Conservation (phyloP, 2,888 invertebrate genomes). For the Morpho helenor region DNA sequence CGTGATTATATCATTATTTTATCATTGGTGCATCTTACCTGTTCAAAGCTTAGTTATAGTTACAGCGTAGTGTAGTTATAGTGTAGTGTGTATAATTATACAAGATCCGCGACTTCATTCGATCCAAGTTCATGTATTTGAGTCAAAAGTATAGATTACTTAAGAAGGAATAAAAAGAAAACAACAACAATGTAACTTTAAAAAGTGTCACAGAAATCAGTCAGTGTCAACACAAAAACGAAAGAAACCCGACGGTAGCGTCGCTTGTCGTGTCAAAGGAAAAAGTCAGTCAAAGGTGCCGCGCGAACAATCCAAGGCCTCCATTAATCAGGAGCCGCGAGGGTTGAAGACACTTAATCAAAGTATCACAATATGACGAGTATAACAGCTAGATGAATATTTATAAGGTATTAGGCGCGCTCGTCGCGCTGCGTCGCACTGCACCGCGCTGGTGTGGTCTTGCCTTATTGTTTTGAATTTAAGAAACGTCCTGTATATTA, state of each 20-base stretch:
- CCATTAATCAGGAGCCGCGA: constrained; percentile 56
- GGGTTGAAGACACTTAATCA: constrained; percentile 67
- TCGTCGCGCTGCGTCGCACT: constrained; percentile 20
- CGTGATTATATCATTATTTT: too few relatives aligned
- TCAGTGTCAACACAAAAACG: constrained; percentile 29
- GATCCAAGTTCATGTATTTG: too few relatives aligned
- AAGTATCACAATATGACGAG: constrained; percentile 70
- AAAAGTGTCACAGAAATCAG: constrained; percentile 16
- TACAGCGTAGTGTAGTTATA: too few relatives aligned
- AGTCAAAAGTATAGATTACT: too few relatives aligned
- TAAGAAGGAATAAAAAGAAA: background rate
- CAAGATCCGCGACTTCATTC: too few relatives aligned
- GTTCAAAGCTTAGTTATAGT: too few relatives aligned
- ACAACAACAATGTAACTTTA: constrained; percentile 4
- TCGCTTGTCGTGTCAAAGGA: constrained; percentile 23
- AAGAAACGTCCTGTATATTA: too few relatives aligned
- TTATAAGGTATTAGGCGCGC: constrained; percentile 66
- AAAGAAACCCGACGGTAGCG: constrained; percentile 34
- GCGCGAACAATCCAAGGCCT: constrained; percentile 37
- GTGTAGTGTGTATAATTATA: too few relatives aligned
- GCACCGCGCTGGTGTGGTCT: constrained; percentile 41
- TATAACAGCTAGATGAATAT: constrained; percentile 69
- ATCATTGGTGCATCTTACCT: too few relatives aligned
- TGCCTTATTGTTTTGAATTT: constrained; percentile 40
- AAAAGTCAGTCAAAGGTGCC: constrained; percentile 34